Evolutionary conservation across 2,797 vertebrate species (phyloP).

Genomic region (Notamacropus eugenii): DNA sequence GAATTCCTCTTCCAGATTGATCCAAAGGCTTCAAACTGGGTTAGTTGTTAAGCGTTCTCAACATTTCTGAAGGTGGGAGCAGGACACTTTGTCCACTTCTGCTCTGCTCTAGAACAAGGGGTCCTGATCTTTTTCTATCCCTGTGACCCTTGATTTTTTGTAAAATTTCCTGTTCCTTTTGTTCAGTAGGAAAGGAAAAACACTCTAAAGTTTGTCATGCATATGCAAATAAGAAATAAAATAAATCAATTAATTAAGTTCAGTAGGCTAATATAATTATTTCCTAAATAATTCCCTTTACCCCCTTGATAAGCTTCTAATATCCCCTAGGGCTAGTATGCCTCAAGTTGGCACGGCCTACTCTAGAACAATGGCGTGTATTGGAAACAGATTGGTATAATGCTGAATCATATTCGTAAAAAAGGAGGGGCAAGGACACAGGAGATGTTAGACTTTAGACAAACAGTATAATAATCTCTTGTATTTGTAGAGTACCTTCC

Average conservation of each 20-base stretch:
- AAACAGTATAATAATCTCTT: not conserved
- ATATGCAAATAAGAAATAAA: not conserved
- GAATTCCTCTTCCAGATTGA: not conserved
- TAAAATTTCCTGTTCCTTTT: not conserved
- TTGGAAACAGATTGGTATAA: not conserved
- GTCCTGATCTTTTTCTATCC: not conserved
- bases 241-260: not conserved
- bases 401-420: not conserved
- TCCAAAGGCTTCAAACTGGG: not conserved
- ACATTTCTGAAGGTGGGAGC: not conserved
- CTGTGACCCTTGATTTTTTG: not conserved
- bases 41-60: not conserved
- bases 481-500: not conserved
- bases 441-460: not conserved
- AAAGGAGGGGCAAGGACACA: not conserved
- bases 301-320: not conserved
- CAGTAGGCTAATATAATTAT: not conserved
- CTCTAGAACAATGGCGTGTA: not conserved
- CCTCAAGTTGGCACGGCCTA: not conserved
- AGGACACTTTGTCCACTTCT: not conserved
- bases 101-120: not conserved
- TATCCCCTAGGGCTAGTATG: not conserved
- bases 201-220: not conserved
- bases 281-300: not conserved
- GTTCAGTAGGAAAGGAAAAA: not conserved